Percentiles rank a stretch among this genome's conserved stretches.
These are phyloP conservation scores for Leptinotarsa texana DNA, from an alignment of 1,140 invertebrate species.

Conservation along the genomic window DNA sequence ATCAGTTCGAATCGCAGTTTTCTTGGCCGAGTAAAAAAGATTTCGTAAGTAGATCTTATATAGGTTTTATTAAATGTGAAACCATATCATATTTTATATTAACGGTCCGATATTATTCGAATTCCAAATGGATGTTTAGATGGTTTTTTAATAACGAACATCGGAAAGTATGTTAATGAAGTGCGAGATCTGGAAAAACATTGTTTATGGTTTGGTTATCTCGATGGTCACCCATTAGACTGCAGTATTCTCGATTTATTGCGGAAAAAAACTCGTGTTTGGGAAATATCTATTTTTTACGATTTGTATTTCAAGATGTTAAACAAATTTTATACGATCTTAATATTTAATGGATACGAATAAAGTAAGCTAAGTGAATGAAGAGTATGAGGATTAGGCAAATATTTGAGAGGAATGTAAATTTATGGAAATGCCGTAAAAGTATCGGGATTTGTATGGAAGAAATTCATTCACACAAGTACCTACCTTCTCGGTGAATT, in stretches of 20 bases:
- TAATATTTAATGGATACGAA: not conserved
- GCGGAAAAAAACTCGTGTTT: too few relatives aligned
- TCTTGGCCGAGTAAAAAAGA: slow-evolving; percentile 16
- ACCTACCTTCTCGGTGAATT: not conserved
- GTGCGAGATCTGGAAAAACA: not conserved
- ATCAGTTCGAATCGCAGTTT: slow-evolving; percentile 23
- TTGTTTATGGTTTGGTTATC: not conserved
- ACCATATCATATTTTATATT: slow-evolving; percentile 13
- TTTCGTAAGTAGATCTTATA: slow-evolving; percentile 27
- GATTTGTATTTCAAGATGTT: too few relatives aligned
- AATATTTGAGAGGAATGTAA: not conserved
- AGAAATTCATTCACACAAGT: not conserved
- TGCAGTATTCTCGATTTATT: too few relatives aligned
- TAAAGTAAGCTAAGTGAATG: not conserved
- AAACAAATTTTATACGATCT: not conserved
- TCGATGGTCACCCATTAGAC: too few relatives aligned
- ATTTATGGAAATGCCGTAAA: not conserved
- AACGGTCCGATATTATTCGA: not conserved
- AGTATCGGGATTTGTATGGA: not conserved
- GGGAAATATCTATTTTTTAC: too few relatives aligned
- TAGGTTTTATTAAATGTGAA: slow-evolving; percentile 11
- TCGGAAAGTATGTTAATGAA: slow-evolving; percentile 1
- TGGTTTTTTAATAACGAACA: not conserved
- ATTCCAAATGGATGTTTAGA: slow-evolving; percentile 7
- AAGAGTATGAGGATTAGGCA: not conserved